phyloP scores from a whole-genome alignment of 2,888 invertebrate genomes.

The Liodrosophila aerea region DNA sequence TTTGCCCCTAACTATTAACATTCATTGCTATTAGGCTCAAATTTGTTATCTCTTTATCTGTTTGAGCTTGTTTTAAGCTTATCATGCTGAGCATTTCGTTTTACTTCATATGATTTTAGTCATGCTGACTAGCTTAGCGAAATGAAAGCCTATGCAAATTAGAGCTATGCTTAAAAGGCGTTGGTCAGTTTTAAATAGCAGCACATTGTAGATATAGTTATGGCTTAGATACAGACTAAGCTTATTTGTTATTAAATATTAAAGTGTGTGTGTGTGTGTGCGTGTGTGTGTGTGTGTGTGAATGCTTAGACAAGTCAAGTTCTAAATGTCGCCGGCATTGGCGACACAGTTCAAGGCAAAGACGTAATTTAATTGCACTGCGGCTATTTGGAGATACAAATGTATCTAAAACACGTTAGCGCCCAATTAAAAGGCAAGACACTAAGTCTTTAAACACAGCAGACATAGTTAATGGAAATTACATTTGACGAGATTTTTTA shows the following conservation, averaged over 20 bases:
- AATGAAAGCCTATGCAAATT: background rate
- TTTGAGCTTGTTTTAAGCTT: conserved; percentile 7
- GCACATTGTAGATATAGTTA: too few relatives aligned
- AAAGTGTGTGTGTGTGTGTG: conserved; percentile 4
- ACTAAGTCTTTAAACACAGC: conserved; percentile 57
- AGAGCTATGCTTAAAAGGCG: conserved; percentile 6
- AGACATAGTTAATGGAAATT: conserved; percentile 70
- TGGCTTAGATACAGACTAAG: conserved; percentile 14
- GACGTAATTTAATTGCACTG: conserved; percentile 72
- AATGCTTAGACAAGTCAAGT: conserved; percentile 51
- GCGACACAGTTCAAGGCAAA: conserved; percentile 77
- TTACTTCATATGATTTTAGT: conserved; percentile 18
- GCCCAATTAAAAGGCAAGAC: conserved; percentile 70
- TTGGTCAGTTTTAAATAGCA: background rate
- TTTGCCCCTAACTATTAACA: too few relatives aligned
- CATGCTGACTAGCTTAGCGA: conserved; percentile 42
- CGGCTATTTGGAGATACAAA: conserved; percentile 68
- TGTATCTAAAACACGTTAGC: conserved; percentile 75
- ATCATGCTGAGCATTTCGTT: conserved; percentile 21
- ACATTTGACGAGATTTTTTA: conserved; percentile 48
- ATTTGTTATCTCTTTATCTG: too few relatives aligned
- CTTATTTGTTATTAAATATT: conserved; percentile 25
- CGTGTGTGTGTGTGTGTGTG: background rate
- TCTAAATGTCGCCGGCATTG: conserved; percentile 67
- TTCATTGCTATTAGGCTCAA: too few relatives aligned